A percentile compares a stretch with the other conserved stretches of the same genome.
Conservation (phyloP, 2,113 vertebrate species). For the Melanostigma gelatinosum region DNA sequence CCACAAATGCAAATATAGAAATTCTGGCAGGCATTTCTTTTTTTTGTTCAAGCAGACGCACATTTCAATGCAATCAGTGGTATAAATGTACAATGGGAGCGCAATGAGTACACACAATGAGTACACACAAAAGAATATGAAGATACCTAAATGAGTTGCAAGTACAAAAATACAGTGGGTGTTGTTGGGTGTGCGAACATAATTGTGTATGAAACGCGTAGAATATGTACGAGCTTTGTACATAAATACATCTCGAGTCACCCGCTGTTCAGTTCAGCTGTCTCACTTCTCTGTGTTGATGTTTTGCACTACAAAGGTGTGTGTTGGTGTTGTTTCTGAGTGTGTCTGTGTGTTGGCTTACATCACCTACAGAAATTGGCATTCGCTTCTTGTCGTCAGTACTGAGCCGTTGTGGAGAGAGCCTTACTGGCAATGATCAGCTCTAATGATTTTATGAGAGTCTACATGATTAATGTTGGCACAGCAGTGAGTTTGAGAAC, state of each 20-base stretch:
- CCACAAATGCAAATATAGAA: constrained; percentile 4
- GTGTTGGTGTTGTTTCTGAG: constrained; percentile 10
- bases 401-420: constrained; percentile 45
- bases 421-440: constrained; percentile 68
- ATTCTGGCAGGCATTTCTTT: neutral
- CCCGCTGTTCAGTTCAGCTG: constrained; percentile 26
- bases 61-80: constrained; percentile 17
- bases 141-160: neutral
- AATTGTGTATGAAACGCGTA: constrained; percentile 16
- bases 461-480: constrained; percentile 79
- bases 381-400: constrained; percentile 48
- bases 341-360: constrained; percentile 43
- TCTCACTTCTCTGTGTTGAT: constrained; percentile 29
- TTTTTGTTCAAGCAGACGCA: constrained; percentile 11
- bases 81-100: neutral
- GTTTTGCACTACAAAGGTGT: constrained; percentile 56
- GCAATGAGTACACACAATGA: neutral
- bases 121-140: neutral
- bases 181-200: neutral
- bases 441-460: constrained; percentile 80
- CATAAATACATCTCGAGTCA: constrained; percentile 9
- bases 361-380: constrained; percentile 51
- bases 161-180: neutral
- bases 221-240: constrained; percentile 5
- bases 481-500: constrained; percentile 68